A percentile compares a stretch with the other conserved stretches of the same genome.
Evolutionary conservation across 2,797 vertebrate species (phyloP).

Genomic region (Alcedo quadribrachys): DNA sequence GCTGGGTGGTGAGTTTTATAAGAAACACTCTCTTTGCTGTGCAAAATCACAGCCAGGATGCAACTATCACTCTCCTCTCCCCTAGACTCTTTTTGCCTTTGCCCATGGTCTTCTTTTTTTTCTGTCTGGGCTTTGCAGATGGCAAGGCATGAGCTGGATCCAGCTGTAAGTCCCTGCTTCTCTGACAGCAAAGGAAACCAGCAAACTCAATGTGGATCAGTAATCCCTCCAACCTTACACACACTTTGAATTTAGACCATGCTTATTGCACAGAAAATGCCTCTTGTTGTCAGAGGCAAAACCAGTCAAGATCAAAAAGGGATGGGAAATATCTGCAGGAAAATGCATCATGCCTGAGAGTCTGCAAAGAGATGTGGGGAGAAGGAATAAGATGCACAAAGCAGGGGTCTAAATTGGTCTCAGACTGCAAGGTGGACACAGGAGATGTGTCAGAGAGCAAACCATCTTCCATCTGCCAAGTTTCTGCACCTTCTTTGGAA

Average conservation of each 20-base stretch:
- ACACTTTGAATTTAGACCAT: not conserved
- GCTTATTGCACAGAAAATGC: not conserved
- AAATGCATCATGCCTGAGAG: not conserved
- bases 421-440: not conserved
- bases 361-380: not conserved
- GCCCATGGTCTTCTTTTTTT: not conserved
- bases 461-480: not conserved
- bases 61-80: rapidly evolving
- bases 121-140: not conserved
- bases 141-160: not conserved
- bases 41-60: not conserved
- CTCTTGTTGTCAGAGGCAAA: not conserved
- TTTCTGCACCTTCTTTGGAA: not conserved
- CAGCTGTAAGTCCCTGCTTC: not conserved
- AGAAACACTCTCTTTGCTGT: not conserved
- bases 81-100: not conserved
- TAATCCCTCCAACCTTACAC: not conserved
- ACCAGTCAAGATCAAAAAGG: not conserved
- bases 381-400: not conserved
- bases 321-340: not conserved
- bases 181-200: not conserved
- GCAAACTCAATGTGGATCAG: not conserved
- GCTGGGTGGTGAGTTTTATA: not conserved
- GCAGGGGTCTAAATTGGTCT: not conserved
- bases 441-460: not conserved